Conservation (phyloP, 2,113 vertebrate species). For the Ceyx margarethae region DNA sequence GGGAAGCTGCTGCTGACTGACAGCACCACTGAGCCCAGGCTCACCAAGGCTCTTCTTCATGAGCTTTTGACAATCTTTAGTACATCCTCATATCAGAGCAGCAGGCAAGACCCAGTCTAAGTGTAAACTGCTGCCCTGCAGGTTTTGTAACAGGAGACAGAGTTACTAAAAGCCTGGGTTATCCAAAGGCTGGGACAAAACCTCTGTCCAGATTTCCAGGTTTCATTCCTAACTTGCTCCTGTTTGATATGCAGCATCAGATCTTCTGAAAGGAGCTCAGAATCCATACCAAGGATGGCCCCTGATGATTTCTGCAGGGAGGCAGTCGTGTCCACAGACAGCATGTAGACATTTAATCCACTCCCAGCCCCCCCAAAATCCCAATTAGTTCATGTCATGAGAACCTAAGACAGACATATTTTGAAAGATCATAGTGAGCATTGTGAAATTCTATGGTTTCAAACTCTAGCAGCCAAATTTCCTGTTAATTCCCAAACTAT, state of each 20-base stretch:
- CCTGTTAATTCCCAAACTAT: not conserved
- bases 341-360: not conserved
- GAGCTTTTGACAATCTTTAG: not conserved
- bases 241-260: not conserved
- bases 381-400: not conserved
- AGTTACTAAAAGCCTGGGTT: not conserved
- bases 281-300: not conserved
- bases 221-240: not conserved
- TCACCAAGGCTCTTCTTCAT: not conserved
- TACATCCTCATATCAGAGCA: not conserved
- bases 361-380: not conserved
- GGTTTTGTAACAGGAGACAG: not conserved
- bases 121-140: not conserved
- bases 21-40: not conserved
- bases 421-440: not conserved
- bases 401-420: not conserved
- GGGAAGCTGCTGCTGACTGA: not conserved
- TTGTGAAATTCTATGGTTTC: not conserved
- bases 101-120: not conserved
- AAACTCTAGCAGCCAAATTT: not conserved
- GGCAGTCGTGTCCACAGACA: not conserved
- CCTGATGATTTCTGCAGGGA: not conserved
- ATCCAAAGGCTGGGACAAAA: not conserved
- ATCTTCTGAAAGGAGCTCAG: not conserved
- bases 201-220: not conserved